phyloP scores from a whole-genome alignment of 2,888 invertebrate genomes.

The Phalangium opilio region DNA sequence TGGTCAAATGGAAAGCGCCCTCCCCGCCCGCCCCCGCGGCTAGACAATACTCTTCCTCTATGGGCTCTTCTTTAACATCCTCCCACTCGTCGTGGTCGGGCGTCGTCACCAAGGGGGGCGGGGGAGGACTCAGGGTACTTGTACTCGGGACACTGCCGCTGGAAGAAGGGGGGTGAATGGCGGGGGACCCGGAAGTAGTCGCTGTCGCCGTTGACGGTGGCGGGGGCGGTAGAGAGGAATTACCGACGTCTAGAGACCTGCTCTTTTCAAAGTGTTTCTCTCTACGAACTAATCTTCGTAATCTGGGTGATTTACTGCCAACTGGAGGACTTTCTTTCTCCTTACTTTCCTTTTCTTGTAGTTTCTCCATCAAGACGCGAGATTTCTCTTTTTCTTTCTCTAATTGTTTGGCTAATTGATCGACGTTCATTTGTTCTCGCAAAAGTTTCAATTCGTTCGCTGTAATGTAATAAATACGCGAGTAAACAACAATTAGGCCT shows the following conservation, averaged over 20 bases:
- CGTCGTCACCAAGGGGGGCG: too few relatives aligned
- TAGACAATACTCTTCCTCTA: too few relatives aligned
- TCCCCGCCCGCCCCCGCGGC: too few relatives aligned
- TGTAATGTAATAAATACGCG: slow-evolving; percentile 9
- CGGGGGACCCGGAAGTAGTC: background rate
- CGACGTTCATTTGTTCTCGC: slow-evolving; percentile 21
- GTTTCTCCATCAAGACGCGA: slow-evolving; percentile 22
- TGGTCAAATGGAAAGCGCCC: too few relatives aligned
- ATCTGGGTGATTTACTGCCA: slow-evolving; percentile 15
- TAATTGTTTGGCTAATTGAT: slow-evolving; percentile 24
- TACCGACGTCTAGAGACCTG: slow-evolving; percentile 11
- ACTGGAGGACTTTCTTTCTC: slow-evolving; percentile 13
- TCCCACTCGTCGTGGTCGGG: too few relatives aligned
- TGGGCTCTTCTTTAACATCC: too few relatives aligned
- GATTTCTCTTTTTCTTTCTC: slow-evolving; percentile 24
- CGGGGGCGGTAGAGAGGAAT: slow-evolving; percentile 5
- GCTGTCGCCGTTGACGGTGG: background rate
- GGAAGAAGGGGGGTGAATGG: background rate
- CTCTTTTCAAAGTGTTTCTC: slow-evolving; percentile 15
- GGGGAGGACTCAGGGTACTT: too few relatives aligned
- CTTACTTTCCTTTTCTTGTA: slow-evolving; percentile 16
- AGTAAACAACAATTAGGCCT: too few relatives aligned
- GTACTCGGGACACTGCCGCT: too few relatives aligned
- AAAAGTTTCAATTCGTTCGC: slow-evolving; percentile 24
- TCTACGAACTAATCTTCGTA: slow-evolving; percentile 14